These are phyloP conservation scores for Accipiter virgatus DNA, from an alignment of 2,113 vertebrate species.

Conservation along the genomic window DNA sequence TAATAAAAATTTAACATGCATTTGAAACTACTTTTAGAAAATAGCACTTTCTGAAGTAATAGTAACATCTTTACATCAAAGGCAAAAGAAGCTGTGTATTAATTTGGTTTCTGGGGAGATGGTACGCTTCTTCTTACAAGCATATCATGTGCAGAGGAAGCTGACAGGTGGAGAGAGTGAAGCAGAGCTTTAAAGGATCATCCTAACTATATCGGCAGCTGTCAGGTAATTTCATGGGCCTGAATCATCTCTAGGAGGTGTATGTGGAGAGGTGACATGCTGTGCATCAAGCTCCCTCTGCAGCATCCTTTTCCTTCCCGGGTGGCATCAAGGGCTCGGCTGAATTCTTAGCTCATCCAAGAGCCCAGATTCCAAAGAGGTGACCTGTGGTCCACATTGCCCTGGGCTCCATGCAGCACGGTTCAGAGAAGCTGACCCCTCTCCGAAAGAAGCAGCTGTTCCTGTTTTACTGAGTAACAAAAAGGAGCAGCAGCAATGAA, in stretches of 20 bases:
- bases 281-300: not conserved
- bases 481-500: not conserved
- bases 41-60: not conserved
- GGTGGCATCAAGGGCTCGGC: rapidly evolving
- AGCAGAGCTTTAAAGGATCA: conserved; percentile 6
- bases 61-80: conserved; percentile 8
- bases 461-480: not conserved
- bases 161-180: conserved; percentile 1
- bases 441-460: not conserved
- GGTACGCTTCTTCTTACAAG: not conserved
- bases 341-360: not conserved
- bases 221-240: conserved; percentile 15
- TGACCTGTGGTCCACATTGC: rapidly evolving
- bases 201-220: not conserved
- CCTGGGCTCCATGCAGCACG: not conserved
- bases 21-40: not conserved
- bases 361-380: not conserved
- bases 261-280: not conserved
- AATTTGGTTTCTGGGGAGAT: conserved; percentile 14
- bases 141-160: not conserved
- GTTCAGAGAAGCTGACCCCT: not conserved
- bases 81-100: not conserved
- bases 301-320: not conserved
- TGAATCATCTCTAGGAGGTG: not conserved
- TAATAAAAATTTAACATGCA: not conserved